phyloP scores from a whole-genome alignment of 2,888 invertebrate species.

The Ennomos quercinarius region DNA sequence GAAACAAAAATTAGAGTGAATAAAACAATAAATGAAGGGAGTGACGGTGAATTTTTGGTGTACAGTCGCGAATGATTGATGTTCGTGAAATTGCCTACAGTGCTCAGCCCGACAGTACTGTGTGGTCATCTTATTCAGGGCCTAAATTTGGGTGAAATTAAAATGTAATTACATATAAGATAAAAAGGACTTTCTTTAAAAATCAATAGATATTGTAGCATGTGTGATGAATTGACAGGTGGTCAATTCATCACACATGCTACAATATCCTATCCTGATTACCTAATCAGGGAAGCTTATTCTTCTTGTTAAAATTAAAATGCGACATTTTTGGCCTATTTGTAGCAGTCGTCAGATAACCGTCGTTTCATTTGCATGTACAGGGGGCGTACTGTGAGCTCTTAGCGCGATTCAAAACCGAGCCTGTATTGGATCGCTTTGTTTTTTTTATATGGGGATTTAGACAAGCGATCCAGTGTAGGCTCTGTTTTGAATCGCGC shows the following conservation, averaged over 20 bases:
- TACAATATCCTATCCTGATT: no score
- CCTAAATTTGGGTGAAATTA: constrained; percentile 42
- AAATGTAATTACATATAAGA: constrained; percentile 44
- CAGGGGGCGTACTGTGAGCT: no score
- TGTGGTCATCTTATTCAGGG: constrained; percentile 50
- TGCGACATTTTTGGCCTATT: no score
- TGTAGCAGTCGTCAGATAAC: no score
- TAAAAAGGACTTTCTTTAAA: constrained; percentile 35
- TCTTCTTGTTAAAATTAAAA: no score
- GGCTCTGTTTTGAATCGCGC: no score
- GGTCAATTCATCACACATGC: no score
- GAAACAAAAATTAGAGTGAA: constrained; percentile 62
- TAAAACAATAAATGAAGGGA: constrained; percentile 69
- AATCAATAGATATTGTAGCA: constrained; percentile 19
- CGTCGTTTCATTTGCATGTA: no score
- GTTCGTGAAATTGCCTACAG: constrained; percentile 69
- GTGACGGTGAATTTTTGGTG: constrained; percentile 72
- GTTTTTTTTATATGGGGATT: no score
- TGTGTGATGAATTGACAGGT: constrained; percentile 12
- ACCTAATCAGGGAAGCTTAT: background rate
- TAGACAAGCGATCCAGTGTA: no score
- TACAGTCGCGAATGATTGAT: constrained; percentile 80
- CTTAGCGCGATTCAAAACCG: no score
- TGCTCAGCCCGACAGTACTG: constrained; percentile 65
- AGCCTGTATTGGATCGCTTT: no score